phyloP scores from a whole-genome alignment of 2,113 vertebrate genomes.

The Pterocles gutturalis region DNA sequence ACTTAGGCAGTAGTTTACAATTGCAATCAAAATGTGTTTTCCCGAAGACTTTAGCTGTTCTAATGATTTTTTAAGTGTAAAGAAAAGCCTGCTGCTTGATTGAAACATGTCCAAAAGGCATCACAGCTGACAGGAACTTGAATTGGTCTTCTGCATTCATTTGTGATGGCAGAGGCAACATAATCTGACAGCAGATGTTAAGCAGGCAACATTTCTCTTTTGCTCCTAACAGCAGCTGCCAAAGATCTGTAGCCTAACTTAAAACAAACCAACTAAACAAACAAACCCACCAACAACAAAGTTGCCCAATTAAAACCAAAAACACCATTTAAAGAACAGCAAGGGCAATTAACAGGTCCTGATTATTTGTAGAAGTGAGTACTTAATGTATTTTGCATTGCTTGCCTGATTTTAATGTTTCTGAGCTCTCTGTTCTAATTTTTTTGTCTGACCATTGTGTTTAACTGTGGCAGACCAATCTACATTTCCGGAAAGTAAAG shows the following conservation, averaged over 20 bases:
- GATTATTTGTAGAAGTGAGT: background rate
- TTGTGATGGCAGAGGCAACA: constrained; percentile 63
- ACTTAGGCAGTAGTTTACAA: constrained; percentile 58
- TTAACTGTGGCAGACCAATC: background rate
- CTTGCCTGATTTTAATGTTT: background rate
- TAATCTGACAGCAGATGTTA: constrained; percentile 71
- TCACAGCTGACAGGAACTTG: constrained; percentile 75
- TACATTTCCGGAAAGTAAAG: background rate
- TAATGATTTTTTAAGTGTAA: constrained; percentile 71
- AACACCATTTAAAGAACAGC: background rate
- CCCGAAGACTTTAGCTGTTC: constrained; percentile 38
- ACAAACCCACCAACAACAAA: background rate
- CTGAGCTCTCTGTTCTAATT: background rate
- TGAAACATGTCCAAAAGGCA: constrained; percentile 75
- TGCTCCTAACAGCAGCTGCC: constrained; percentile 55
- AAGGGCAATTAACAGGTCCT: background rate
- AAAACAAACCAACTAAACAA: constrained; percentile 39
- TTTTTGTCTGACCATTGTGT: background rate
- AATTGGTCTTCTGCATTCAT: constrained; percentile 70
- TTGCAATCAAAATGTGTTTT: constrained; percentile 65
- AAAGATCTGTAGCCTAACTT: constrained; percentile 37
- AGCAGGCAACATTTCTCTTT: constrained; percentile 54
- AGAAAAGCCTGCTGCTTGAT: constrained; percentile 73
- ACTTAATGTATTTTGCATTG: background rate
- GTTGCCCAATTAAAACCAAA: constrained; percentile 15